These are phyloP conservation scores for Melopsittacus undulatus DNA, from an alignment of 2,797 vertebrate genomes.

Conservation along the genomic window DNA sequence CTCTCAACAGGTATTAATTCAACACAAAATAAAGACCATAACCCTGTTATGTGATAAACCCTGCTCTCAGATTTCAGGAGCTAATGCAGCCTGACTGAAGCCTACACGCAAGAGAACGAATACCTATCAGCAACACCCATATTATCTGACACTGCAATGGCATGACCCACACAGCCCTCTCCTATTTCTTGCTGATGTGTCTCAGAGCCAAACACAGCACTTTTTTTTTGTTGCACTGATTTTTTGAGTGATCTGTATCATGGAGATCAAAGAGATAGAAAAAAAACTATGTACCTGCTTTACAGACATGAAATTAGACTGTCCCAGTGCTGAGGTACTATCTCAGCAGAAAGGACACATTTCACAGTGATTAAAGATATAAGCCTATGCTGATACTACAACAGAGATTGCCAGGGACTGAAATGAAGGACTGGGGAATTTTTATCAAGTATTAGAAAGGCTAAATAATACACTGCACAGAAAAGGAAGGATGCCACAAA, in stretches of 20 bases:
- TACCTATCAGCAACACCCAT: neutral
- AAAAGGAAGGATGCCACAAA: neutral
- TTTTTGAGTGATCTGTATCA: neutral
- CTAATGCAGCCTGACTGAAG: neutral
- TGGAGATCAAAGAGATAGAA: neutral
- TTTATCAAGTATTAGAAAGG: constrained; percentile 15
- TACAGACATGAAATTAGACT: neutral
- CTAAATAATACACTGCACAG: neutral
- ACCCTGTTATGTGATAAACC: neutral
- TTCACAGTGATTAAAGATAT: neutral
- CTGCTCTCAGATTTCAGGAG: neutral
- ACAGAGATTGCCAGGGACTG: neutral
- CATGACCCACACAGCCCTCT: constrained; percentile 7
- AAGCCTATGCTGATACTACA: neutral
- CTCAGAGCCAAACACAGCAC: neutral
- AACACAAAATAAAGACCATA: neutral
- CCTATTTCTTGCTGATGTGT: constrained; percentile 5
- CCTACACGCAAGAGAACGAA: neutral
- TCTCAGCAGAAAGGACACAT: neutral
- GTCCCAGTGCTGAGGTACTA: neutral
- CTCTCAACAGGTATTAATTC: neutral
- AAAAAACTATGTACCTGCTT: neutral
- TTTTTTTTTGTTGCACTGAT: neutral
- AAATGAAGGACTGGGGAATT: neutral
- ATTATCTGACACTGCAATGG: constrained; percentile 10